phyloP scores from a whole-genome alignment of 2,113 vertebrate genomes.

The Crypturellus undulatus region DNA sequence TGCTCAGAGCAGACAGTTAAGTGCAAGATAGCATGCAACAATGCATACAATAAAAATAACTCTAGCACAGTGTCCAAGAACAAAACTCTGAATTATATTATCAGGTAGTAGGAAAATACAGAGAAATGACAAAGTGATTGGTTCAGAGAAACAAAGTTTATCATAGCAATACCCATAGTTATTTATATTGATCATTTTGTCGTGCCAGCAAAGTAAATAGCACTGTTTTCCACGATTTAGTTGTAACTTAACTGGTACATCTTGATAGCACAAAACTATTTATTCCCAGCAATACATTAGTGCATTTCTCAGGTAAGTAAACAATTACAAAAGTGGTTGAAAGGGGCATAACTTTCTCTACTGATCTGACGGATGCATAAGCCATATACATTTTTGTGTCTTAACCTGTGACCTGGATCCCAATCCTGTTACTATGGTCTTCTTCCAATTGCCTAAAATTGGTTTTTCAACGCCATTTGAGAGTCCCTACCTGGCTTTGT shows the following conservation, averaged over 20 bases:
- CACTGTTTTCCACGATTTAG: background rate
- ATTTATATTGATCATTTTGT: constrained; percentile 37
- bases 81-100: constrained; percentile 4
- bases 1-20: background rate
- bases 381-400: background rate
- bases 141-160: constrained; percentile 19
- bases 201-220: background rate
- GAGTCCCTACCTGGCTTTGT: background rate
- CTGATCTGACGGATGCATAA: background rate
- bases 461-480: background rate
- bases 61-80: background rate
- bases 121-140: background rate
- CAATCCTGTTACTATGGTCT: background rate
- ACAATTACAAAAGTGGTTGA: background rate
- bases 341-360: background rate
- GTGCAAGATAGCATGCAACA: constrained; percentile 36
- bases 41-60: constrained; percentile 29
- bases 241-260: background rate
- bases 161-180: constrained; percentile 3
- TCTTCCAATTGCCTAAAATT: background rate
- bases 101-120: constrained; percentile 55
- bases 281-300: background rate
- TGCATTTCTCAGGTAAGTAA: background rate
- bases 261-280: background rate
- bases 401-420: background rate